Percentiles rank a stretch among this genome's conserved stretches.
These are phyloP conservation scores for Tachina lurida DNA, from an alignment of 2,888 invertebrate genomes.

Conservation along the genomic window DNA sequence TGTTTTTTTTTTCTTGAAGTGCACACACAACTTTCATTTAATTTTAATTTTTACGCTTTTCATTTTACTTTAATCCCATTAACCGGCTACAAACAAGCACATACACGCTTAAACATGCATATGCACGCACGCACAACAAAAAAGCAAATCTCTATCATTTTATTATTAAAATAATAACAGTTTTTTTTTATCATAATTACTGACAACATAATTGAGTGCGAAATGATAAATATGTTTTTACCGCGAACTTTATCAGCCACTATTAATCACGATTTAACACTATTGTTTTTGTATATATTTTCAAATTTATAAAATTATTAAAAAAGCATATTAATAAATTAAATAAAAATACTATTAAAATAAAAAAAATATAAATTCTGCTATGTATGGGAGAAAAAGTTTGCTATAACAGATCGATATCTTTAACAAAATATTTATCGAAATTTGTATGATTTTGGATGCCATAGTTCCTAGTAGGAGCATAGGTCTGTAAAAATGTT, in stretches of 20 bases:
- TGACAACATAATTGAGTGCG: conserved; percentile 67
- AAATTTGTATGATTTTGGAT: no score
- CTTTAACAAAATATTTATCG: no score
- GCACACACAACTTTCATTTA: conserved; percentile 23
- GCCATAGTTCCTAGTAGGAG: no score
- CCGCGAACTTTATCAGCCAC: conserved; percentile 51
- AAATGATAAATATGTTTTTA: conserved; percentile 65
- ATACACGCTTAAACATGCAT: neutral
- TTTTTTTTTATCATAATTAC: conserved; percentile 63
- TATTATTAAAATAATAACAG: conserved; percentile 55
- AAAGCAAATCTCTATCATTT: conserved; percentile 36
- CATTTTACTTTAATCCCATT: conserved; percentile 31
- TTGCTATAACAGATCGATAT: no score
- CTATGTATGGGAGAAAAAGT: no score
- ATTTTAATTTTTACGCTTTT: conserved; percentile 29
- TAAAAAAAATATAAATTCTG: no score
- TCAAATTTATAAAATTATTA: neutral
- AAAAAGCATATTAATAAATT: neutral
- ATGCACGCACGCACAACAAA: neutral
- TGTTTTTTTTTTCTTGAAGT: neutral
- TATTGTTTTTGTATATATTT: conserved; percentile 12
- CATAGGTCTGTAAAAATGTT: no score
- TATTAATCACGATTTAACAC: conserved; percentile 56
- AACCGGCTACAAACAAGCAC: neutral
- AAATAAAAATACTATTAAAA: neutral